phyloP scores from a whole-genome alignment of 1,140 invertebrate species.

The Mycetomoellerius zeteki region DNA sequence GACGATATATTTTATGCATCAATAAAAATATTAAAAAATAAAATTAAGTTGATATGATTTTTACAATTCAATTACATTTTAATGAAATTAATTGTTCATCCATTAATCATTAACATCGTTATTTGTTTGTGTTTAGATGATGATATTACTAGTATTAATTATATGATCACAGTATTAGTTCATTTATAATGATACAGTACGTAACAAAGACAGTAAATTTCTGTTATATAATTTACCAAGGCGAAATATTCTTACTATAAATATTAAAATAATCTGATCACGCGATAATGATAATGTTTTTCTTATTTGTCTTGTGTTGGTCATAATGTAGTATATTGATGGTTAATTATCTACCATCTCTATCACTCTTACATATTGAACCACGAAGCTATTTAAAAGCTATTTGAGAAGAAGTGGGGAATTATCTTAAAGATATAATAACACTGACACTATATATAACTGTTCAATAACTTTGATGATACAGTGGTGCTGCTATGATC shows the following conservation, averaged over 20 bases:
- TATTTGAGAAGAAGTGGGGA: slow-evolving; percentile 27
- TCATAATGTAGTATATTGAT: not conserved
- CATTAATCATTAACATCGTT: not conserved
- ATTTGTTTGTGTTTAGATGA: not conserved
- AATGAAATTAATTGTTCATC: not conserved
- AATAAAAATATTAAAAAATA: slow-evolving; percentile 1
- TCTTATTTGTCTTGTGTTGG: not conserved
- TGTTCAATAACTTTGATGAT: not conserved
- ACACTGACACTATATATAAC: not conserved
- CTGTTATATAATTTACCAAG: not conserved
- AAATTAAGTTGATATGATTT: not conserved
- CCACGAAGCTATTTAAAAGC: not conserved
- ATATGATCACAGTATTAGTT: not conserved
- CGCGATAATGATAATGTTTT: not conserved
- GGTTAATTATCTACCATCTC: not conserved
- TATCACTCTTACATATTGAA: not conserved
- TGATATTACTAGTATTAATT: not conserved
- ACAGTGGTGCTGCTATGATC: not conserved
- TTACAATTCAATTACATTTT: not conserved
- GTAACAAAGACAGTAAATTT: not conserved
- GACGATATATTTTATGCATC: slow-evolving; percentile 16
- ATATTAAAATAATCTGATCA: not conserved
- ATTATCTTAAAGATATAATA: slow-evolving; percentile 45
- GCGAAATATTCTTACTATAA: not conserved
- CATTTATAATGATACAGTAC: not conserved